Base-by-base conservation (phyloP, 2,797 vertebrate genomes). In the Galagoides demidoff region DNA sequence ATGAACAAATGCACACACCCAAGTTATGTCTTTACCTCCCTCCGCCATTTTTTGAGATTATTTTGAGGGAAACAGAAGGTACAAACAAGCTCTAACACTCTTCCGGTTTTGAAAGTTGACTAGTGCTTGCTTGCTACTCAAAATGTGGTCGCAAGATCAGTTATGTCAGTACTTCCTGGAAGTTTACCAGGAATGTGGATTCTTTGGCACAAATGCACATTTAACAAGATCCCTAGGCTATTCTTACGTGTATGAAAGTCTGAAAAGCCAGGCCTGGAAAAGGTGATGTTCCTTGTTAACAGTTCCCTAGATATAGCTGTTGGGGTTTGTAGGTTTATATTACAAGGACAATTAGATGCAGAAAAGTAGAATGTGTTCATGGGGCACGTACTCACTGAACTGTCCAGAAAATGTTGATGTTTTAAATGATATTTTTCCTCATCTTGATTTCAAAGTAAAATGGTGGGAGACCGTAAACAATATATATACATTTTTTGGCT, bases 381-480 rank as follows among this genome's bases (percentile, higher is more conserved):
- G 8, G 20, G 23, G 3, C 7, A 5, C 29, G 23, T 64, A 16
- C 5, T 25, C 0, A 55, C 25, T 81, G 29, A 43, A 31, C 19
- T 43, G 39, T 68, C n/a, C n/a, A 49, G 22, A 68, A 92, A 85
- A 63, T 63, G 23, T n/a, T 37, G 19, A 39, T 31, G 2, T 27
- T 73, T 63, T 52, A 23, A 61, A 81, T 66, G 78, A 87, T 27
- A 7, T 85, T 78, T 52, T 34, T 23, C 17, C 23, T 29, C 7
- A 49, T 83, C 37, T 57, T 81, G 45, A 92, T 34, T 89, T 77
- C 39, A 91, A 85, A 89, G 23, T 85, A 34, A 82, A 83, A 43
- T 63, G 27, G 10, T 73, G 11, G 8, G 3, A 61, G 31, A 87
- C 13, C 29, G 16, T n/a, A 17, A 37, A 17, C 10, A 61, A 45